phyloP scores from a whole-genome alignment of 2,113 vertebrate genomes.

The Pontoporia blainvillei region DNA sequence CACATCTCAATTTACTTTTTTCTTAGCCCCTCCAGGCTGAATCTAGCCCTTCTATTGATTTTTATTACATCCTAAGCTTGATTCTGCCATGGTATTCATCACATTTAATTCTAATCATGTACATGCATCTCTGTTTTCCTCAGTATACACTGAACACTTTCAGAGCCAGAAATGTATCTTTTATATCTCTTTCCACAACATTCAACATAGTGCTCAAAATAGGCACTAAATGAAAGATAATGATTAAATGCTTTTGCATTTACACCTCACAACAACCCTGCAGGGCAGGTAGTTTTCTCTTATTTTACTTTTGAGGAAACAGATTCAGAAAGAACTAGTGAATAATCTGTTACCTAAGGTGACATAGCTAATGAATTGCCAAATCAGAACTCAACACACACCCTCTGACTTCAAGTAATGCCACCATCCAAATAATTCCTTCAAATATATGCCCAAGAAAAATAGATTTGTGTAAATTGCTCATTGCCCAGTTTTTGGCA shows the following conservation, averaged over 20 bases:
- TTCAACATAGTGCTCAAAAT: neutral
- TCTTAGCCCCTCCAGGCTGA: neutral
- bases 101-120: neutral
- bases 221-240: neutral
- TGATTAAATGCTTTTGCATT: neutral
- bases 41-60: neutral
- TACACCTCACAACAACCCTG: neutral
- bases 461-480: neutral
- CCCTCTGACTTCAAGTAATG: neutral
- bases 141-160: neutral
- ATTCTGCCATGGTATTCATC: neutral
- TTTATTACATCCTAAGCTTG: neutral
- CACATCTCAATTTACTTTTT: neutral
- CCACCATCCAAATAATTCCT: neutral
- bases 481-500: neutral
- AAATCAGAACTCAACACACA: neutral
- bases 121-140: neutral
- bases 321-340: neutral
- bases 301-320: neutral
- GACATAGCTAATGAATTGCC: neutral
- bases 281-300: neutral
- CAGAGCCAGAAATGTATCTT: neutral
- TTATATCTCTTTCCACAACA: neutral
- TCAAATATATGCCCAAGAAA: neutral
- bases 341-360: neutral